Percentiles rank a stretch among this genome's conserved stretches.
Evolutionary conservation across 2,888 invertebrate species (phyloP).

Genomic region (Vesta saturnalis): DNA sequence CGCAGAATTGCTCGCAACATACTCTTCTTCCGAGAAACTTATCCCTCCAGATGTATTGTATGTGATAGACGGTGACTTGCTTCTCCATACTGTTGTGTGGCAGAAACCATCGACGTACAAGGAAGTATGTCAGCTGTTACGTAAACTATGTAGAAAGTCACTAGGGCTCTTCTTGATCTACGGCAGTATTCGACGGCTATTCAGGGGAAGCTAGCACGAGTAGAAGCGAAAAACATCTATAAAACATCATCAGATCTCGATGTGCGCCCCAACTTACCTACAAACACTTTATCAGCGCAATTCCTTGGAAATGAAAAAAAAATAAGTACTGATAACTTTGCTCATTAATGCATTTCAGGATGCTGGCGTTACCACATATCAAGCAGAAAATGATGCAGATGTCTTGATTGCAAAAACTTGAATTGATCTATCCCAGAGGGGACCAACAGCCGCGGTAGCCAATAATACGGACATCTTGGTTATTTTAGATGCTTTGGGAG

Average conservation of each 20-base stretch:
- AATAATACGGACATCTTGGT: background rate
- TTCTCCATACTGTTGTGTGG: background rate
- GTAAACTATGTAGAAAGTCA: too few species aligned
- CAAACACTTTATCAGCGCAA: too few species aligned
- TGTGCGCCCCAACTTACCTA: background rate
- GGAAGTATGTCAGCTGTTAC: too few species aligned
- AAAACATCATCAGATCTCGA: background rate
- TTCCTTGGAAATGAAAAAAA: background rate
- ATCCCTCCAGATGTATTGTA: background rate
- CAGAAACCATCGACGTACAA: background rate
- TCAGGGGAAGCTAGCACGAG: background rate
- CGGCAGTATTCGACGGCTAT: too few species aligned
- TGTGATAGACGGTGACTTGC: background rate
- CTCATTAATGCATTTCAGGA: background rate
- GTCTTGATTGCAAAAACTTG: too few species aligned
- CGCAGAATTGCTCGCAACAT: background rate
- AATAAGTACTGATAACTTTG: background rate
- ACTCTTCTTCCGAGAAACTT: too few species aligned
- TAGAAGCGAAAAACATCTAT: background rate
- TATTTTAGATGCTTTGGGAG: background rate
- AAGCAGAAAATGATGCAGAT: too few species aligned
- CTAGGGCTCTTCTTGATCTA: too few species aligned
- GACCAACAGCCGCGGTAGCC: too few species aligned
- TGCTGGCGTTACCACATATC: too few species aligned
- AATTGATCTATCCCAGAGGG: background rate